phyloP scores from a whole-genome alignment of 2,888 invertebrate genomes.

The Calliopum simillimum region DNA sequence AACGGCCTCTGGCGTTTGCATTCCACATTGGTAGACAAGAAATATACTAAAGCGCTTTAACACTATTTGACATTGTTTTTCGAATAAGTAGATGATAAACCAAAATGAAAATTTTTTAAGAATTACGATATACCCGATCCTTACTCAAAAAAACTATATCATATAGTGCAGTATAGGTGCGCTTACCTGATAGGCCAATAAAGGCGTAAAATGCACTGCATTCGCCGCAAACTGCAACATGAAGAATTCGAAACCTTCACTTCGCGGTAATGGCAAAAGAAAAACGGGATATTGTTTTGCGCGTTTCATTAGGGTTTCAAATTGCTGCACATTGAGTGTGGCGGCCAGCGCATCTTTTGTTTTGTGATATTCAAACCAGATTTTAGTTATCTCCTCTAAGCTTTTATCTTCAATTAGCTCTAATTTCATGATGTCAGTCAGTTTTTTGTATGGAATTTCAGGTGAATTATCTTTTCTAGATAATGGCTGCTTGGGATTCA shows the following conservation, averaged over 20 bases:
- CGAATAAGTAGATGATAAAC: no score
- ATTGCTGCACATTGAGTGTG: conserved; percentile 74
- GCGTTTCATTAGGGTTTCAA: conserved; percentile 71
- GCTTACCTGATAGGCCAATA: conserved; percentile 82
- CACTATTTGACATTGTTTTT: no score
- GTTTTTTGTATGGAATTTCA: conserved; percentile 68
- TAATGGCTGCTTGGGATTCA: conserved; percentile 73
- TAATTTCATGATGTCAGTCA: conserved; percentile 81
- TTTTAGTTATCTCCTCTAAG: conserved; percentile 77
- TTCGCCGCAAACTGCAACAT: conserved; percentile 80
- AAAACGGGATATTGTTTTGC: conserved; percentile 77
- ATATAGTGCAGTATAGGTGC: no score
- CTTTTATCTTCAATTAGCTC: conserved; percentile 79
- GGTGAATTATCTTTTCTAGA: conserved; percentile 46
- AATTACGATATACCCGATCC: no score
- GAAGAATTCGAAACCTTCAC: conserved; percentile 88
- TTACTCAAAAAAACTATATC: no score
- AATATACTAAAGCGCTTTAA: no score
- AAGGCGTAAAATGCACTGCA: conserved; percentile 84
- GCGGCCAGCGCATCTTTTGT: conserved; percentile 82
- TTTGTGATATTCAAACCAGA: conserved; percentile 86
- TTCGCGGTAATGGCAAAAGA: conserved; percentile 82
- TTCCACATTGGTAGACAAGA: no score
- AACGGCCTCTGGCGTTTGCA: no score
- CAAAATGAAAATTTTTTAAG: no score